Conservation (phyloP, 2,888 invertebrate genomes). For the Cataglyphis rosenhaueri region DNA sequence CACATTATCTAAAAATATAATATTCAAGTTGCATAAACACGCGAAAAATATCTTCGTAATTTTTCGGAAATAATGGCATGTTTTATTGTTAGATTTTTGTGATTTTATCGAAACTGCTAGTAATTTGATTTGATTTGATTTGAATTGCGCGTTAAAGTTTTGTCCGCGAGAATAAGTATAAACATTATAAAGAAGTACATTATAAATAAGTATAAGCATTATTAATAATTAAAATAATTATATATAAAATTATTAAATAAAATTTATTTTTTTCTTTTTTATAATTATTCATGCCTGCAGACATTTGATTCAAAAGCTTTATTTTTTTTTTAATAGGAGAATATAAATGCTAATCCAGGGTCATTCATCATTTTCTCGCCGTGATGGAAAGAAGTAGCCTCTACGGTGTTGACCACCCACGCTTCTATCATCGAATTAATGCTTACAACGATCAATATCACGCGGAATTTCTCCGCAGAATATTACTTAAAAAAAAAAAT, state of each 20-base stretch:
- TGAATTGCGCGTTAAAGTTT: neutral
- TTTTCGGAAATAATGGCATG: neutral
- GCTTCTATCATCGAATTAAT: constrained; percentile 12
- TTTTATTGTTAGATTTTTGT: neutral
- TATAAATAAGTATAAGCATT: neutral
- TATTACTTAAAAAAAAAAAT: neutral
- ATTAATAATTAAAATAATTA: neutral
- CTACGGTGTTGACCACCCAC: neutral
- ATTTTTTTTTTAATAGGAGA: neutral
- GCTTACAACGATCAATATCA: constrained; percentile 17
- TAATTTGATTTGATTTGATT: neutral
- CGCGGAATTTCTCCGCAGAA: neutral
- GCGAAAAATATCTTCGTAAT: neutral
- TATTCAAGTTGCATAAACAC: neutral
- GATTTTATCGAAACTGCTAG: neutral
- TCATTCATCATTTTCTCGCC: constrained; percentile 6
- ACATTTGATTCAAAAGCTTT: neutral
- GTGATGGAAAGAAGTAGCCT: constrained; percentile 14
- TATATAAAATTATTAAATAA: neutral
- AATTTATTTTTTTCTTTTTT: neutral
- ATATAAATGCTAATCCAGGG: neutral
- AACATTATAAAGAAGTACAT: neutral
- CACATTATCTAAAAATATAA: neutral
- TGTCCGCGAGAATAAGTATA: neutral
- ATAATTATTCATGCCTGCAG: neutral